Evolutionary conservation across 2,113 vertebrate genomes (phyloP).

Genomic region (Baryphthengus martii): DNA sequence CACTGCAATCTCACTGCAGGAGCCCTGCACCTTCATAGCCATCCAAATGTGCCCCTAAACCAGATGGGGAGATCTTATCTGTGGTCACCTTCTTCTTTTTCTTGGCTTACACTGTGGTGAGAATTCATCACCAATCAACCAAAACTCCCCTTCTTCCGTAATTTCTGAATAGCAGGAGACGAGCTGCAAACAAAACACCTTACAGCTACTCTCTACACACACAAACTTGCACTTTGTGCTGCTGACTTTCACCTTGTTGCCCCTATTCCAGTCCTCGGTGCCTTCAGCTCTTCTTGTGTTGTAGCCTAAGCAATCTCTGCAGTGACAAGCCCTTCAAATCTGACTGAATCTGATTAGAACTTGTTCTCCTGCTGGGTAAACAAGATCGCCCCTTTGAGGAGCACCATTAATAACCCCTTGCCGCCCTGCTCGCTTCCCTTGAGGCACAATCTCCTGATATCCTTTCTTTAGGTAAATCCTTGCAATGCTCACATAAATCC

Average conservation of each 20-base stretch:
- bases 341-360: neutral
- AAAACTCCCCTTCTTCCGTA: neutral
- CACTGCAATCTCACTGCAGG: neutral
- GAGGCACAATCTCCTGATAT: neutral
- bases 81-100: neutral
- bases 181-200: neutral
- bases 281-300: neutral
- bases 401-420: neutral
- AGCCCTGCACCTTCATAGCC: rapidly evolving
- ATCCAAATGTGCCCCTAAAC: neutral
- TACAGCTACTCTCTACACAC: neutral
- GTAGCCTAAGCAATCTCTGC: neutral
- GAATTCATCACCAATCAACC: neutral
- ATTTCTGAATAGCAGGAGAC: neutral
- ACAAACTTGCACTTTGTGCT: neutral
- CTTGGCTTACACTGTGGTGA: neutral
- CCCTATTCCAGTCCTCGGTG: rapidly evolving
- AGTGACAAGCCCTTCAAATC: neutral
- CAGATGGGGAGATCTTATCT: neutral
- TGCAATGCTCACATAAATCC: neutral
- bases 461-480: conserved; percentile 8
- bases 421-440: neutral
- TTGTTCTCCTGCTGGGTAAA: conserved; percentile 6
- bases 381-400: neutral
- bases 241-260: neutral